Evolutionary conservation across 2,113 vertebrate genomes (phyloP).

Genomic region (Oriolus oriolus): DNA sequence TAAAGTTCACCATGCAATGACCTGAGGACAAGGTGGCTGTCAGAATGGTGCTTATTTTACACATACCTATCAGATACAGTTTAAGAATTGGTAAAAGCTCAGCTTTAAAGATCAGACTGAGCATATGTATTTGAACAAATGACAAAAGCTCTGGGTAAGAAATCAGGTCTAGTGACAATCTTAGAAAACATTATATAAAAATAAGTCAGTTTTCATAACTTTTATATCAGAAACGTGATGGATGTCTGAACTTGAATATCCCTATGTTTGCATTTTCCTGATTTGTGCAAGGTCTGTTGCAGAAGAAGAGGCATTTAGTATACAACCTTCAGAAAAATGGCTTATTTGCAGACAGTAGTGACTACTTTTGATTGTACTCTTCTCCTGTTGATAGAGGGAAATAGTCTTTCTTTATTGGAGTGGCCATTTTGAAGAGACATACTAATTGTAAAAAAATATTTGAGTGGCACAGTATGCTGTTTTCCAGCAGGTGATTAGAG

Average conservation of each 20-base stretch:
- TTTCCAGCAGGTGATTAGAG: not conserved
- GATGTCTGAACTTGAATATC: not conserved
- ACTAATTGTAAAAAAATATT: not conserved
- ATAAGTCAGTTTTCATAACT: not conserved
- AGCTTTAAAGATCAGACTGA: not conserved
- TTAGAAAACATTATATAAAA: not conserved
- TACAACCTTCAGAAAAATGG: not conserved
- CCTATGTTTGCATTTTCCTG: not conserved
- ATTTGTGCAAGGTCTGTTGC: not conserved
- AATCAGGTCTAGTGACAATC: not conserved
- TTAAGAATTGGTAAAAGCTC: not conserved
- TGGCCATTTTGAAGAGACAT: not conserved
- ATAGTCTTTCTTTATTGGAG: not conserved
- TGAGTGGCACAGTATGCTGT: not conserved
- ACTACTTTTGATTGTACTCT: not conserved
- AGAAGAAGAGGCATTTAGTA: not conserved
- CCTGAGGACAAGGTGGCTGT: not conserved
- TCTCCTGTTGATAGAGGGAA: not conserved
- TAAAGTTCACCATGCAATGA: not conserved
- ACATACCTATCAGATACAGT: not conserved
- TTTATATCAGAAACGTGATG: not conserved
- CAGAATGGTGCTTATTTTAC: not conserved
- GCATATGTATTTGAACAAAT: not conserved
- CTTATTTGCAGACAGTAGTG: not conserved
- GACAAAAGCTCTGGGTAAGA: not conserved